A percentile compares a stretch with the other conserved stretches of the same genome.
phyloP scores from a whole-genome alignment of 2,113 vertebrate genomes.

The Ctenodactylus gundi region DNA sequence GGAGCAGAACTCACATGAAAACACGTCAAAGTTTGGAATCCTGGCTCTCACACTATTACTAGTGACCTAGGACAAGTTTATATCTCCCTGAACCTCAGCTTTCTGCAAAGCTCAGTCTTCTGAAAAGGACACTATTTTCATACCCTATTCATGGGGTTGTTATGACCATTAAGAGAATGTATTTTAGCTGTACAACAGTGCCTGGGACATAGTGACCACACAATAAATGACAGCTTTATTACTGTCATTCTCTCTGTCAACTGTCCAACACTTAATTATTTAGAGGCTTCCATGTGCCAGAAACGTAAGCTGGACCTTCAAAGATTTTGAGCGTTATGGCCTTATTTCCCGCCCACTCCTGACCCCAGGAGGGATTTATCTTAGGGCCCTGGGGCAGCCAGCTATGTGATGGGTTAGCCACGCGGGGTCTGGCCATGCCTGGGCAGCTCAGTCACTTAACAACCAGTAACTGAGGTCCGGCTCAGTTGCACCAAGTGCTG shows the following conservation, averaged over 20 bases:
- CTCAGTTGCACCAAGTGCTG: neutral
- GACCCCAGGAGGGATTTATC: too few relatives aligned
- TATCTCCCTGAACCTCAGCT: neutral
- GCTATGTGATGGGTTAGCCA: neutral
- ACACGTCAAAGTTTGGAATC: neutral
- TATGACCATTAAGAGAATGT: neutral
- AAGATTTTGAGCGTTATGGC: neutral
- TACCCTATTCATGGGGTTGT: neutral
- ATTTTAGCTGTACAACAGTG: neutral
- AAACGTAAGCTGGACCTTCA: neutral
- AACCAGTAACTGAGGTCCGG: neutral
- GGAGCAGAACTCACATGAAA: neutral
- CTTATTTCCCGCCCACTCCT: too few relatives aligned
- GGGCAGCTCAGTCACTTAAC: neutral
- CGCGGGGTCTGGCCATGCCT: neutral
- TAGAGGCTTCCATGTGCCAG: neutral
- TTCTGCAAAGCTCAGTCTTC: conserved; percentile 24
- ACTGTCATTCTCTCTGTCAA: neutral
- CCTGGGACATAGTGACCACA: neutral
- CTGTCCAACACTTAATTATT: neutral
- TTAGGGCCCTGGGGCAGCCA: too few relatives aligned
- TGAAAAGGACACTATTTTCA: neutral
- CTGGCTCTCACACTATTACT: neutral
- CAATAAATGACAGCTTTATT: neutral
- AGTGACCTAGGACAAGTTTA: neutral